Base-by-base conservation (phyloP, 1,140 invertebrate species). In the Stegodyphus dumicola region DNA sequence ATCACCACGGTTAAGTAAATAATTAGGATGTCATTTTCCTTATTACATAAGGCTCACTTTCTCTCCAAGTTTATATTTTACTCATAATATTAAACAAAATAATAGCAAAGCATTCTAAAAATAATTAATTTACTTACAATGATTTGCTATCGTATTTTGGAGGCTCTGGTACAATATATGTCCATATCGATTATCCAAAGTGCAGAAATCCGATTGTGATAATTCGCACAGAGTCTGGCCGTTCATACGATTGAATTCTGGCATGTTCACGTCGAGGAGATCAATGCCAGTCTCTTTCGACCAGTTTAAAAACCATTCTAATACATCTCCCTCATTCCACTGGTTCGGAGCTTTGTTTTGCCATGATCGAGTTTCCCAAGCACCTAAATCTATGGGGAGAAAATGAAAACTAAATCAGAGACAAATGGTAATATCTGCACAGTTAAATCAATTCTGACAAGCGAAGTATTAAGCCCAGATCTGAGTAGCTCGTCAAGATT, bases 221-320 rank as follows among this genome's bases (percentile, higher is more conserved):
- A 88, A 64, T n/a, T 71, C 60, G 78, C 88, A 88, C 11, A 88
- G 64, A 6, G 81, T 86, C 66, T 80, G 86, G n/a, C 88, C 88
- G 51, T 79, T 77, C 87, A 88, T 86, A 33, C 84, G 53, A n/a
- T 87, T 88, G 52, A 77, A 49, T 70, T 88, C 84, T 11, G 74
- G 56, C 56, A 88, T 80, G 18, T 88, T 87, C 6, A 88, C 56
- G 17, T 88, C 84, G 7, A 88, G 71, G 1, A 88, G 54, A 52
- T 88, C 88, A 6, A 87, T 70, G 11, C 77, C 74, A 6, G 83
- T 77, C 49, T 87, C 70, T 33, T 76, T 69, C 6, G 88, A 87
- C 88, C 88, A 88, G 18, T 66, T 75, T 4, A 87, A 69, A n/a
- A 88, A 81, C 87, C 87, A 88, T 7, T 88, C 87, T 51, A 86